Evolutionary conservation across 2,113 vertebrate genomes (phyloP), one percentile per base, ranked within the genome.

Genomic region (Anhinga anhinga): DNA sequence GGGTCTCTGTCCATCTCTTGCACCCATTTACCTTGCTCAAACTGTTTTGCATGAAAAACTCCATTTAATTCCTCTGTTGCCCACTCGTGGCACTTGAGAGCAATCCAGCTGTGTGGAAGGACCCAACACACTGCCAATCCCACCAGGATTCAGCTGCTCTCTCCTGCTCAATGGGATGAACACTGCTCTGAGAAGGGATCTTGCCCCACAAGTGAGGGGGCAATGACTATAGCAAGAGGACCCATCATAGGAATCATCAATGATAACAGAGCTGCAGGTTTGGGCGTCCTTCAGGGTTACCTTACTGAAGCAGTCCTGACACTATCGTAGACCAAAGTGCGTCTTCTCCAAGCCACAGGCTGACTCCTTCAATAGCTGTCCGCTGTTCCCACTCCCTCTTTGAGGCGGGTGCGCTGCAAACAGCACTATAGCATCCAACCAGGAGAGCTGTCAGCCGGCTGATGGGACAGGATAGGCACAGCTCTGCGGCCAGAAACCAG

Each of bases 211-310:
- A 0, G 2, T 30, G 23, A 90, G 10, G 44, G 11, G 14, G 6
- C 13, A 73, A 32, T 2, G 14, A 40, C 34, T 44, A 10, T 13
- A 58, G 12, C 26, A 44, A 70, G 27, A 65, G 8, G 10, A 63
- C 13, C 23, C 11, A 36, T 6, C 22, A 53, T 1, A 59, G 17
- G 13, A 18, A 49, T 27, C 22, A 36, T 6, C 1, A 1, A n/a
- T 5, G 29, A 32, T 21, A 69, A 40, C 0, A 34, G 17, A 87
- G 17, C 56, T 70, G 45, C 52, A 61, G 10, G 15, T 59, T 7
- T 65, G n/a, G 45, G 25, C 7, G 2, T 44, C 23, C 49, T 59
- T 65, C 72, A 65, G n/a, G 25, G 10, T 32, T 22, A 15, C 52
- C 19, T 52, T 47, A 29, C 27, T 30, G 29, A 72, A 66, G n/a